phyloP scores from a whole-genome alignment of 2,888 invertebrate genomes.

The Melipona beecheii region DNA sequence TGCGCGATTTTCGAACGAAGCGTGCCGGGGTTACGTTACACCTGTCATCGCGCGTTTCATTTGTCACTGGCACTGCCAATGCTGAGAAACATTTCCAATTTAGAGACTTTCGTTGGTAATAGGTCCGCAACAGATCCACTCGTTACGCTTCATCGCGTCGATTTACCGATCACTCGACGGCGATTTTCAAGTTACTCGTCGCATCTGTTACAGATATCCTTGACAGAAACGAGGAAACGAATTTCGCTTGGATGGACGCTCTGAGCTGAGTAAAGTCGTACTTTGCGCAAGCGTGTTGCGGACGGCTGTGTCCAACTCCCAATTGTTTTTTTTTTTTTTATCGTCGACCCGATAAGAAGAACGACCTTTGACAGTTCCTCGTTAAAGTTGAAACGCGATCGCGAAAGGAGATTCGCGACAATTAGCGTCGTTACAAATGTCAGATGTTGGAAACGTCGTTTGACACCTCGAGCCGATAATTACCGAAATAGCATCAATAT shows the following conservation, averaged over 20 bases:
- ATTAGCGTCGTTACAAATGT: not conserved
- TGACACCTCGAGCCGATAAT: not conserved
- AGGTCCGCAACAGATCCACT: not conserved
- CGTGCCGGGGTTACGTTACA: no score
- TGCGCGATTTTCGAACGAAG: no score
- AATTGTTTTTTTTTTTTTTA: not conserved
- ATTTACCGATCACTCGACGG: not conserved
- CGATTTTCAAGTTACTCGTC: not conserved
- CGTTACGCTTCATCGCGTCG: not conserved
- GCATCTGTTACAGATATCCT: not conserved
- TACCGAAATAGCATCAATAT: not conserved
- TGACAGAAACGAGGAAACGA: not conserved
- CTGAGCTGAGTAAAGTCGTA: not conserved
- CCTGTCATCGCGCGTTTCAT: no score
- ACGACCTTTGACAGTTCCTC: conserved; percentile 6
- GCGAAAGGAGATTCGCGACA: not conserved
- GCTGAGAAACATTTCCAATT: no score
- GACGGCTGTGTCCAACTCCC: not conserved
- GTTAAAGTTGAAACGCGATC: not conserved
- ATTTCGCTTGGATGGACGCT: not conserved
- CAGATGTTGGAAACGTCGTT: not conserved
- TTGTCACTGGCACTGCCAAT: no score
- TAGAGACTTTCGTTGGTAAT: no score
- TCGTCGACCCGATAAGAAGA: conserved; percentile 10
- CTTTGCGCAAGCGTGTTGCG: not conserved